phyloP scores from a whole-genome alignment of 2,113 vertebrate genomes.

The Hiodon alosoides region DNA sequence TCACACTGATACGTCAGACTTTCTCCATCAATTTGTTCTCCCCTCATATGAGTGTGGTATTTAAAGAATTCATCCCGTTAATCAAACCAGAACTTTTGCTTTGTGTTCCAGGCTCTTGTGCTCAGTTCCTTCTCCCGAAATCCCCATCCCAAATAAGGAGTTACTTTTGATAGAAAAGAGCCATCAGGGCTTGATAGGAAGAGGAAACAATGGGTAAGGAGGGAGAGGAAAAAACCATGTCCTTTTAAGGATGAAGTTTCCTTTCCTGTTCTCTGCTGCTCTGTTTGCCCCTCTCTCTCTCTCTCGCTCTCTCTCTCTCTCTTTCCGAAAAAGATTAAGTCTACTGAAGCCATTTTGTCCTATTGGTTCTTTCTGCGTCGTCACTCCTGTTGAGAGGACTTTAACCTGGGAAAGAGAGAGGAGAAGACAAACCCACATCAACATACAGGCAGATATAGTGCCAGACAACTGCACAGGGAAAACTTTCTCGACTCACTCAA shows the following conservation, averaged over 20 bases:
- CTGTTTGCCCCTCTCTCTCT: conserved; percentile 24
- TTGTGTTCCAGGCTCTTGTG: conserved; percentile 38
- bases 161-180: conserved; percentile 40
- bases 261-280: conserved; percentile 14
- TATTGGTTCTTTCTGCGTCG: conserved; percentile 27
- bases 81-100: conserved; percentile 51
- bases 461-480: too few species aligned
- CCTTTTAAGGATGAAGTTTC: conserved; percentile 34
- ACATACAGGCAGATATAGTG: too few species aligned
- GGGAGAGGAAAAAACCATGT: conserved; percentile 22
- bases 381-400: conserved; percentile 30
- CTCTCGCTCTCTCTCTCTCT: conserved; percentile 32
- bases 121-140: not conserved
- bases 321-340: not conserved
- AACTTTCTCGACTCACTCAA: too few species aligned
- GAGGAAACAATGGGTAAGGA: conserved; percentile 44
- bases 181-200: conserved; percentile 43
- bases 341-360: conserved; percentile 46
- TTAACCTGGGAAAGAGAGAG: conserved; percentile 34
- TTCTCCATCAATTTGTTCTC: too few species aligned
- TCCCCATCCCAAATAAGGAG: conserved; percentile 61
- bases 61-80: conserved; percentile 56
- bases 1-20: too few species aligned
- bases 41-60: conserved; percentile 42
- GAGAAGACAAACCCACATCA: conserved; percentile 25